Conservation (phyloP, 2,113 vertebrate genomes). For the Nansenia antarctica region DNA sequence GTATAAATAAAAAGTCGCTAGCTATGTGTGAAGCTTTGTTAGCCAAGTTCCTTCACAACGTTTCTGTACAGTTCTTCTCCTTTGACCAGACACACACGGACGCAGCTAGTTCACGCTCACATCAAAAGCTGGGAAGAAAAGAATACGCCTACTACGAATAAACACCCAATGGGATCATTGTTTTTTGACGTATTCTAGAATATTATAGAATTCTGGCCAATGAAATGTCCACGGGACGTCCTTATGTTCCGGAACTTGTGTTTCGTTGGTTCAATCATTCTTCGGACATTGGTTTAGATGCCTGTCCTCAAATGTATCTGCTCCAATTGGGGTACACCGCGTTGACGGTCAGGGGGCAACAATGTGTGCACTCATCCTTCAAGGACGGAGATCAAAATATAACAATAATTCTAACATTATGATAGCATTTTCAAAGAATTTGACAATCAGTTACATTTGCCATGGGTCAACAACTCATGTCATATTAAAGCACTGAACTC, state of each 20-base stretch:
- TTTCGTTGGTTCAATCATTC: slow-evolving; percentile 50
- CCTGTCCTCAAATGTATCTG: slow-evolving; percentile 13
- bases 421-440: no score
- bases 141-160: neutral
- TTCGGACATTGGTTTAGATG: slow-evolving; percentile 15
- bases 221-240: slow-evolving; percentile 3
- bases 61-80: slow-evolving; percentile 16
- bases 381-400: no score
- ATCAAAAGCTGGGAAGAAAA: slow-evolving; percentile 41
- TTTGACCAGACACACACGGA: neutral
- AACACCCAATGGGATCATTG: slow-evolving; percentile 54
- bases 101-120: slow-evolving; percentile 6
- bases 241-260: neutral
- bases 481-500: no score
- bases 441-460: no score
- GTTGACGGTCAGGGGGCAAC: slow-evolving; percentile 24
- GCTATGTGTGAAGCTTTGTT: slow-evolving; percentile 54
- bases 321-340: slow-evolving; percentile 65
- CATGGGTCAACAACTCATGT: no score
- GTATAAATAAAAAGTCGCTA: slow-evolving; percentile 70
- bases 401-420: no score
- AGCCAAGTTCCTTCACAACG: slow-evolving; percentile 42
- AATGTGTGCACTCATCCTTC: neutral
- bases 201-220: slow-evolving; percentile 27
- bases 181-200: slow-evolving; percentile 10